phyloP scores from a whole-genome alignment of 2,888 invertebrate genomes.

The Holacanthella duospinosa region DNA sequence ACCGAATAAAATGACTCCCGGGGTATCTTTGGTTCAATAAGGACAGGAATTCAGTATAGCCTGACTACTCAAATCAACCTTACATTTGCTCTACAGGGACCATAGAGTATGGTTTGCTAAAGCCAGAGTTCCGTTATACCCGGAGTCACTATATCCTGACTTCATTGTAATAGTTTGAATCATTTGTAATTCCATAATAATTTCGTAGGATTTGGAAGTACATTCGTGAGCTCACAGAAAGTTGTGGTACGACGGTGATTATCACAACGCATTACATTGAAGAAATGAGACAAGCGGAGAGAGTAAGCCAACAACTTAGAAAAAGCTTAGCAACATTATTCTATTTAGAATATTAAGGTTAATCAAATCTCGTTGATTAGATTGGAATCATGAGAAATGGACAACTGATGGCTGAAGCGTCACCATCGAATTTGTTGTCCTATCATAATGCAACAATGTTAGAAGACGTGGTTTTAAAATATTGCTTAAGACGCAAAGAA shows the following conservation, averaged over 20 bases:
- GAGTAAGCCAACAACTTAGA: too few species aligned
- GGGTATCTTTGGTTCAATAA: too few species aligned
- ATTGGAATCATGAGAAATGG: conserved; percentile 91
- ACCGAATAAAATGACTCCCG: too few species aligned
- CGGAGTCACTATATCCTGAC: too few species aligned
- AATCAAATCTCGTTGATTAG: conserved; percentile 44
- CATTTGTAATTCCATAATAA: too few species aligned
- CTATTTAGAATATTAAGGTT: conserved; percentile 39
- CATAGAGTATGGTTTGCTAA: too few species aligned
- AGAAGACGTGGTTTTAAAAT: conserved; percentile 77
- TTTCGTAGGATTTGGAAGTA: conserved; percentile 78
- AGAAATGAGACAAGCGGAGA: conserved; percentile 5
- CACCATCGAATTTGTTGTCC: conserved; percentile 63
- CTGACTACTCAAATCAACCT: too few species aligned
- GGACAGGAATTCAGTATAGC: too few species aligned
- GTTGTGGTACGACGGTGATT: conserved; percentile 7
- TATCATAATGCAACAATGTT: conserved; percentile 69
- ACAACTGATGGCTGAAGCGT: conserved; percentile 76
- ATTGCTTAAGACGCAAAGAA: background rate
- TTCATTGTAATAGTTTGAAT: too few species aligned
- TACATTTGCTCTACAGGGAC: too few species aligned
- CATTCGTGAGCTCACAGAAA: conserved; percentile 68
- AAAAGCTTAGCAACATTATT: too few species aligned
- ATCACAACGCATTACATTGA: conserved; percentile 15
- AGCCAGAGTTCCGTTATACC: too few species aligned